phyloP scores from a whole-genome alignment of 64 coral and sea anemone species.

The Catalaphyllia jardinei region DNA sequence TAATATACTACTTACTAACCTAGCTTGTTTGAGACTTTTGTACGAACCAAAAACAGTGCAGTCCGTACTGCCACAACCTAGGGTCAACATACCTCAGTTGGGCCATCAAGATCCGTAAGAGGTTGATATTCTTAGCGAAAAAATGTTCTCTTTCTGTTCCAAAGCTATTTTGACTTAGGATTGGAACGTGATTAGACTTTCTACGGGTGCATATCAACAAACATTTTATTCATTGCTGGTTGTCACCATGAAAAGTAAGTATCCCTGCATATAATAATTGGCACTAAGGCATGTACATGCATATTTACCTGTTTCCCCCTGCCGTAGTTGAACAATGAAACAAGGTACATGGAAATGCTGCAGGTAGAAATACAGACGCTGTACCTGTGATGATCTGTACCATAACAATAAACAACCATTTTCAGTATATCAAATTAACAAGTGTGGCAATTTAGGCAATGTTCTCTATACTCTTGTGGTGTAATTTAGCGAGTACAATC shows the following conservation, averaged over 20 bases:
- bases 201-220: not conserved
- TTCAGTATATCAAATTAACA: too few species aligned
- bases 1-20: too few species aligned
- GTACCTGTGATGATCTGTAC: constrained; percentile 87
- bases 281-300: not conserved
- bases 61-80: too few species aligned
- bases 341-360: constrained; percentile 82
- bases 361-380: constrained; percentile 89
- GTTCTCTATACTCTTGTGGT: too few species aligned
- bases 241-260: not conserved
- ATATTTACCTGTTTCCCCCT: constrained; percentile 68
- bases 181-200: not conserved
- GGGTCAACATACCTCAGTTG: too few species aligned
- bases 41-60: too few species aligned
- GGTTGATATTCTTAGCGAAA: too few species aligned
- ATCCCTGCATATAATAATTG: not conserved
- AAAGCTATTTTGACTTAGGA: not conserved
- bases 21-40: too few species aligned
- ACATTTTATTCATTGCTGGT: not conserved
- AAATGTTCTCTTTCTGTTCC: too few species aligned
- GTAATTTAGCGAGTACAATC: too few species aligned
- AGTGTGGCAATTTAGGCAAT: too few species aligned
- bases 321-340: constrained; percentile 72
- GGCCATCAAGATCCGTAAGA: too few species aligned
- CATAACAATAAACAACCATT: not conserved